Evolutionary conservation across 1,140 invertebrate genomes (phyloP).

Genomic region (Ceratosolen solmsi): DNA sequence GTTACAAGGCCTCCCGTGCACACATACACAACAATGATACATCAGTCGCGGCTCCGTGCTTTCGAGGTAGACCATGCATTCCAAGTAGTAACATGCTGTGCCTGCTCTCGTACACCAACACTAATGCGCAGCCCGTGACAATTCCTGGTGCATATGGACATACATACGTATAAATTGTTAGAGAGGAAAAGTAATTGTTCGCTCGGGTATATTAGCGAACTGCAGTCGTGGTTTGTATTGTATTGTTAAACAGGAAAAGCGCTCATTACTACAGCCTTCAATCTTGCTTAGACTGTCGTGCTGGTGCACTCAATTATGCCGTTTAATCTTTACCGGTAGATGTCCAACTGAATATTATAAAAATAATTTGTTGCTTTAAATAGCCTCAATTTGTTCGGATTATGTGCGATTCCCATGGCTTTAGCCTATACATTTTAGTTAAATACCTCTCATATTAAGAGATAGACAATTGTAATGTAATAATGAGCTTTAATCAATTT

Average conservation of each 20-base stretch:
- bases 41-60: not conserved
- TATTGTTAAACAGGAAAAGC: constrained; percentile 29
- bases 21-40: constrained; percentile 28
- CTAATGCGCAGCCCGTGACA: not conserved
- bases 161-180: not conserved
- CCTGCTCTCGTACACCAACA: not conserved
- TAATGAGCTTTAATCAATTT: constrained; percentile 5
- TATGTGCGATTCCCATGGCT: not conserved
- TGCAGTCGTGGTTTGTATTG: constrained; percentile 34
- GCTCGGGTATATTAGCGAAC: constrained; percentile 34
- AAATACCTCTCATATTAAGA: not conserved
- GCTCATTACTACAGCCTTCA: constrained; percentile 25
- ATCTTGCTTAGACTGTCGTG: not conserved
- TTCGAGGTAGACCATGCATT: constrained; percentile 25
- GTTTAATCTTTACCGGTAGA: not conserved
- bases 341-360: not conserved
- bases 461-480: not conserved
- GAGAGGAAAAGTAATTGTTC: constrained; percentile 40
- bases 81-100: constrained; percentile 36
- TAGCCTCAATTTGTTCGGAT: not conserved
- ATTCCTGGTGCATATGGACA: not conserved
- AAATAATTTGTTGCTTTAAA: not conserved
- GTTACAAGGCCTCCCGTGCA: not conserved
- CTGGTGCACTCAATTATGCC: not conserved
- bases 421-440: not conserved